Evolutionary conservation across 2,888 invertebrate genomes (phyloP).

Genomic region (Dorcus parallelipipedus): DNA sequence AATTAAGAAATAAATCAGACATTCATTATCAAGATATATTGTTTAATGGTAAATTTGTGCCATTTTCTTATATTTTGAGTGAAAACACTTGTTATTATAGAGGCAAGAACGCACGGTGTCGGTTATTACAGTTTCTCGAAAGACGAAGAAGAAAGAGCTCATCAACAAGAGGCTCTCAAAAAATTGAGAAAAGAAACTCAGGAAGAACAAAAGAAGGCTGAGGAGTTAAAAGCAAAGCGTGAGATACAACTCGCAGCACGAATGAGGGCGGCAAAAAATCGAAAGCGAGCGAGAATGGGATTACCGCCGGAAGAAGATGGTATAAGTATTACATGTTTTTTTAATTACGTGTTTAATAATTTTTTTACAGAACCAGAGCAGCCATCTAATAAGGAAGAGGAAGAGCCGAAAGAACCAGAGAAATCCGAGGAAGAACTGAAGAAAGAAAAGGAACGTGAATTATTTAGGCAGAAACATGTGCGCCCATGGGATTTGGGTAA

Average conservation of each 20-base stretch:
- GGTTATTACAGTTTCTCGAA: constrained; percentile 89
- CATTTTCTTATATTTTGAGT: constrained; percentile 4
- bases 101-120: constrained; percentile 89
- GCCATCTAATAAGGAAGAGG: constrained; percentile 32
- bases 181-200: constrained; percentile 69
- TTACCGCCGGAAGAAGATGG: constrained; percentile 56
- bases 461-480: constrained; percentile 55
- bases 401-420: constrained; percentile 27
- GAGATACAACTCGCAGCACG: constrained; percentile 67
- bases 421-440: constrained; percentile 17
- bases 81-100: constrained; percentile 48
- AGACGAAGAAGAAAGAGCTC: constrained; percentile 72
- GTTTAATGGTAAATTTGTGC: constrained; percentile 64
- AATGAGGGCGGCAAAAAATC: constrained; percentile 67
- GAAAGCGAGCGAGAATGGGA: constrained; percentile 71
- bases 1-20: constrained; percentile 67
- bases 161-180: constrained; percentile 77
- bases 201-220: constrained; percentile 62
- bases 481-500: constrained; percentile 75
- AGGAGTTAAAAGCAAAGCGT: constrained; percentile 58
- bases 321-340: constrained; percentile 8
- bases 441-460: constrained; percentile 48
- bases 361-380: constrained; percentile 32
- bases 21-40: constrained; percentile 91
- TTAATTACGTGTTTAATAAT: constrained; percentile 11